Evolutionary conservation across 2,888 invertebrate genomes (phyloP), one percentile per base, ranked within the genome.

Genomic region (Tiphia femorata): DNA sequence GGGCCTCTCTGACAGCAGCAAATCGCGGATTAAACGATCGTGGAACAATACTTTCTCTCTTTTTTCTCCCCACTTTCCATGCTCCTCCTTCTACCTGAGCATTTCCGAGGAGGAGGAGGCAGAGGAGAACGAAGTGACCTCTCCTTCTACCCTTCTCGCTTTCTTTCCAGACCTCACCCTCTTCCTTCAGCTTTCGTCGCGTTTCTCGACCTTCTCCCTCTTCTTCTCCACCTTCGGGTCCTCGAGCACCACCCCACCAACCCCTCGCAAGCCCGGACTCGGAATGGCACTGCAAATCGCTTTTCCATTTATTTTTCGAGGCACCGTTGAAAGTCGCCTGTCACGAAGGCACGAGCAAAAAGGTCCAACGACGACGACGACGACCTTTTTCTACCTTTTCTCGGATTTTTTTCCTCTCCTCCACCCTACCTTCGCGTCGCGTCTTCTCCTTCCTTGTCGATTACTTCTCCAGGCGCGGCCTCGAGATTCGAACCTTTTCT

Each of bases 21-120:
- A 52, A 59, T 58, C 60, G 58, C 56, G 42, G 62, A 66, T 70
- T 67, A 68, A 70, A 64, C 61, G 59, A 56, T 63, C 57, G 56
- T 47, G 23, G 59, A 58, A 62, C 64, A 50, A 57, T 51, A 50
- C 50, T 54, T 40, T 48, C 44, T 14, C 30, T 8, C 30, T 7
- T 30, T 12, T 3, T 12, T 12, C 30, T 7, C 6, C 12, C 14
- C 33, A 33, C 33, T 33, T n/a, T n/a, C 33, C 3, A 5, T 33
- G 4, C 10, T 33, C 33, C 8, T n/a, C 4, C 33, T 4, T 33
- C n/a, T n/a, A n/a, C n/a, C n/a, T n/a, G n/a, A n/a, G n/a, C n/a
- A n/a, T n/a, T n/a, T n/a, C n/a, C n/a, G n/a, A n/a, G n/a, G n/a
- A n/a, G n/a, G n/a, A n/a, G n/a, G n/a, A n/a, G n/a, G n/a, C n/a